Conservation (phyloP, 1,140 invertebrate species). For the Drosophila navojoa region DNA sequence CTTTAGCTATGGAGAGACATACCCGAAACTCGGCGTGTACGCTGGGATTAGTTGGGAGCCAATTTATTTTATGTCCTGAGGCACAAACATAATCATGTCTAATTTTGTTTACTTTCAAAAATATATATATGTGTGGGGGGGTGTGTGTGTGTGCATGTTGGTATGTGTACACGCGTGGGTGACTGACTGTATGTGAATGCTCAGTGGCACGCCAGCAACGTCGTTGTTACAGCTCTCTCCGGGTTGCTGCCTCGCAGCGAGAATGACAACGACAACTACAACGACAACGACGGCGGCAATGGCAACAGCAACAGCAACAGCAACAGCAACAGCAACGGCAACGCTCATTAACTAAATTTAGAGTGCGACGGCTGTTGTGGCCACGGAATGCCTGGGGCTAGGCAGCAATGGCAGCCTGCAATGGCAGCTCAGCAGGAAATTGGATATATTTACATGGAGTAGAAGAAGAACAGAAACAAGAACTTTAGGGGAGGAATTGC, state of each 20-base stretch:
- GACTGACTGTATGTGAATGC: constrained; percentile 40
- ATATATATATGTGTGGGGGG: constrained; percentile 48
- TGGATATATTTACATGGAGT: constrained; percentile 62
- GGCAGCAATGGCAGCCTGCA: constrained; percentile 13
- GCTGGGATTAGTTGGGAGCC: constrained; percentile 79
- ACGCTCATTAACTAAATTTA: constrained; percentile 81
- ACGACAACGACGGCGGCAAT: constrained; percentile 41
- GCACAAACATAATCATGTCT: constrained; percentile 82
- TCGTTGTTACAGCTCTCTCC: constrained; percentile 25
- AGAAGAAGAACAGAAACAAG: constrained; percentile 17
- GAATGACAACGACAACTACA: constrained; percentile 42
- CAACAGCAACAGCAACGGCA: constrained; percentile 48
- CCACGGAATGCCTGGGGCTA: constrained; percentile 20
- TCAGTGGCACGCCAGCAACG: constrained; percentile 8
- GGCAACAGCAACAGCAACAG: constrained; percentile 38
- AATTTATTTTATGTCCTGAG: constrained; percentile 82
- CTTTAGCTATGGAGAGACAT: constrained; percentile 24
- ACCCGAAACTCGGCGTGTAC: constrained; percentile 58
- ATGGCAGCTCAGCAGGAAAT: constrained; percentile 60
- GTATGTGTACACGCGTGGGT: constrained; percentile 39
- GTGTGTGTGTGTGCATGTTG: constrained; percentile 55
- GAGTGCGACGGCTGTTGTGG: constrained; percentile 72
- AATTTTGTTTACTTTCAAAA: constrained; percentile 83
- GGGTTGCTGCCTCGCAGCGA: constrained; percentile 34
- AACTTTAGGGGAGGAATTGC: constrained; percentile 8